Evolutionary conservation across 2,797 vertebrate genomes (phyloP).

Genomic region (Aldrovandia affinis): DNA sequence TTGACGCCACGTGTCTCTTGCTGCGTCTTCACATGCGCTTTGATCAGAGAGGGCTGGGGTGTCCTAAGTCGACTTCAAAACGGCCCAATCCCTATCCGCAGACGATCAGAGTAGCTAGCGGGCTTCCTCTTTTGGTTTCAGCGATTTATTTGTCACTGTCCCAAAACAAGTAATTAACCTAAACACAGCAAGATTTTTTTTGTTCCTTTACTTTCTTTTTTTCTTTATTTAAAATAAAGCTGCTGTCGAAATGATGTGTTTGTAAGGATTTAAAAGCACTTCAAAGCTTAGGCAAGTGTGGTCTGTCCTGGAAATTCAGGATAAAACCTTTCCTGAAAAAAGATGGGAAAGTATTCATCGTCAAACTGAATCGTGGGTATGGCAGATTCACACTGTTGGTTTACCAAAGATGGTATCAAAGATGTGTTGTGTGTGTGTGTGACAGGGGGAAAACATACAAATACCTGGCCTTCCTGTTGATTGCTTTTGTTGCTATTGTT

Average conservation of each 20-base stretch:
- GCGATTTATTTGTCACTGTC: constrained; percentile 38
- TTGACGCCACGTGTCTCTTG: constrained; percentile 35
- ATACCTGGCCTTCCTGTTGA: too few species aligned
- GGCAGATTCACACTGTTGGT: background rate
- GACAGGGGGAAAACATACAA: too few species aligned
- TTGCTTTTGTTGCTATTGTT: too few species aligned
- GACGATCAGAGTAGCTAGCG: constrained; percentile 37
- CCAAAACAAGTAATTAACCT: constrained; percentile 42
- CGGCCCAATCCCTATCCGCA: constrained; percentile 27
- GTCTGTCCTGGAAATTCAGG: constrained; percentile 1
- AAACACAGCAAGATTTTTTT: constrained; percentile 18
- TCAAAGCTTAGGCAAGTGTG: background rate
- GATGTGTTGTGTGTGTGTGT: too few species aligned
- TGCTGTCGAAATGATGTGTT: background rate
- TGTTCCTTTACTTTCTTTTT: constrained; percentile 22
- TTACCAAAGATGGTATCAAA: too few species aligned
- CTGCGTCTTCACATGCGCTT: constrained; percentile 42
- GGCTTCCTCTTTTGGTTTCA: constrained; percentile 38
- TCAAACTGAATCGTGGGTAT: background rate
- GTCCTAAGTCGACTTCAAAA: constrained; percentile 35
- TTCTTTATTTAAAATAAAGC: constrained; percentile 8
- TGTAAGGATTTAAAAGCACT: constrained; percentile 36
- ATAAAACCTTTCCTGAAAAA: background rate
- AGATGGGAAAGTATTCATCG: background rate
- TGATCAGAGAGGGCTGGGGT: constrained; percentile 52